phyloP scores from a whole-genome alignment of 30 jellyfish, hydroid and myxozoan species.

The Rhopilema esculentum region DNA sequence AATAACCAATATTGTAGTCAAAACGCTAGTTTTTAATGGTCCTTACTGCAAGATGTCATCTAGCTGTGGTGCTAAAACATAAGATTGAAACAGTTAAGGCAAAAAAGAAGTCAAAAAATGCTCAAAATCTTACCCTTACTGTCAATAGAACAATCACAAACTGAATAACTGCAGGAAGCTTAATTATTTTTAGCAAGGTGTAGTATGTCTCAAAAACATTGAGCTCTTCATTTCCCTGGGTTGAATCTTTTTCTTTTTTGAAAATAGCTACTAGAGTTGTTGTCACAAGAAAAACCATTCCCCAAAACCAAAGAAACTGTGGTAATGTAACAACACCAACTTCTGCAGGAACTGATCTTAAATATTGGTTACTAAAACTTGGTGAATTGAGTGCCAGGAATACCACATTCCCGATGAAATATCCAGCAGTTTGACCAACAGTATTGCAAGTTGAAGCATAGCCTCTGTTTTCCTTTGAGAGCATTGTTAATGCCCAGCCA shows the following conservation, averaged over 20 bases:
- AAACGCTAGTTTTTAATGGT: too few species aligned
- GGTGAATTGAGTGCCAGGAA: constrained; percentile 92
- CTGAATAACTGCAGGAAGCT: constrained; percentile 90
- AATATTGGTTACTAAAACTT: constrained; percentile 81
- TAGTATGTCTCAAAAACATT: constrained; percentile 85
- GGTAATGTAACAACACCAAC: constrained; percentile 86
- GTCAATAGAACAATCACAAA: constrained; percentile 83
- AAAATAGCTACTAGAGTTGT: constrained; percentile 90
- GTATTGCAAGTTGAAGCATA: constrained; percentile 99
- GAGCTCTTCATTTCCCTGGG: constrained; percentile 67
- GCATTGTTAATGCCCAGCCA: constrained; percentile 99
- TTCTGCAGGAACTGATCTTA: constrained; percentile 75
- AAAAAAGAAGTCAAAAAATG: too few species aligned
- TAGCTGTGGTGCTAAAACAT: too few species aligned
- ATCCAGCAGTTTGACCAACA: constrained; percentile 99
- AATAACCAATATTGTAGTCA: too few species aligned
- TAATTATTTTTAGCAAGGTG: constrained; percentile 71
- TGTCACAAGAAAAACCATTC: constrained; percentile 79
- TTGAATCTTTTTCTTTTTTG: constrained; percentile 67
- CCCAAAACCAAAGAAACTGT: constrained; percentile 96
- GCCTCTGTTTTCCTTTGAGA: constrained; percentile 78
- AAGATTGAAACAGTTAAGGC: too few species aligned
- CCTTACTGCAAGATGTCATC: too few species aligned
- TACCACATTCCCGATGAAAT: constrained; percentile 94
- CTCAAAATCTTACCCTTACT: constrained; percentile 87